Conservation (phyloP, 2,113 vertebrate genomes). For the Psammodynastes pulverulentus region DNA sequence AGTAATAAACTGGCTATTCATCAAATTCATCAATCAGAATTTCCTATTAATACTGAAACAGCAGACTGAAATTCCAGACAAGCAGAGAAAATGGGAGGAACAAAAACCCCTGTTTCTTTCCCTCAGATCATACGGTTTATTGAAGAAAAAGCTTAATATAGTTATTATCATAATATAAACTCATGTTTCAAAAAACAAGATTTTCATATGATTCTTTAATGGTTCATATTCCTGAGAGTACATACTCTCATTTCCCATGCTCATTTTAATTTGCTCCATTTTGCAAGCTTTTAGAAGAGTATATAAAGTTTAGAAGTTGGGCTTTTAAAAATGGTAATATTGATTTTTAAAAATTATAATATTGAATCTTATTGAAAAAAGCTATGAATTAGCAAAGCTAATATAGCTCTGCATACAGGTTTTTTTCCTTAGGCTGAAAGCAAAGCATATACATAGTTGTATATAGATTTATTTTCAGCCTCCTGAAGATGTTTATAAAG, state of each 20-base stretch:
- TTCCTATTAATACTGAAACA: background rate
- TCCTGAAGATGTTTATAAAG: conserved; percentile 63
- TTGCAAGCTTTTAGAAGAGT: conserved; percentile 29
- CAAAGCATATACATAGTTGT: conserved; percentile 68
- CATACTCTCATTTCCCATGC: background rate
- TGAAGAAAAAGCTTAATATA: background rate
- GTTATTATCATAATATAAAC: background rate
- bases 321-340: conserved; percentile 52
- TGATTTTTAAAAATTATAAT: conserved; percentile 50
- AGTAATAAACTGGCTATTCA: background rate
- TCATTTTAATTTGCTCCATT: background rate
- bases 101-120: background rate
- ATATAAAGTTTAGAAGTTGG: conserved; percentile 37
- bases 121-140: background rate
- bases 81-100: background rate
- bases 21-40: background rate
- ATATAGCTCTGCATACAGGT: conserved; percentile 48
- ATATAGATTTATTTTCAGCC: conserved; percentile 65
- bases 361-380: conserved; percentile 56
- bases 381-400: conserved; percentile 60
- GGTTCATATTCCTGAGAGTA: background rate
- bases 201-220: background rate
- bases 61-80: background rate
- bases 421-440: conserved; percentile 61
- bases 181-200: background rate